These are phyloP conservation scores for Tetramorium bicarinatum DNA, from an alignment of 2,888 invertebrate species.

Conservation along the genomic window DNA sequence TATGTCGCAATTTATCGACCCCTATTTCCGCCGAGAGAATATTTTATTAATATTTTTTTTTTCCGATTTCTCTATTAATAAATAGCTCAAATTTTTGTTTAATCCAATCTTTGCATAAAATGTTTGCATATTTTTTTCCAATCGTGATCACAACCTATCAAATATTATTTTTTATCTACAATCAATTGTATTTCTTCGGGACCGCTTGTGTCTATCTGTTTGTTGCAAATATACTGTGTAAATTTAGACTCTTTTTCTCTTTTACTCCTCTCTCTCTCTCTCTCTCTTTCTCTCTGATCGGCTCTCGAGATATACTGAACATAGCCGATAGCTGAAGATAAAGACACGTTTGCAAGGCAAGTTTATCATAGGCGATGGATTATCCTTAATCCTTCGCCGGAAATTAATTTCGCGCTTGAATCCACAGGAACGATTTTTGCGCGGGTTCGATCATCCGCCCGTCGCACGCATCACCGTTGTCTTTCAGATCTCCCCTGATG, in stretches of 20 bases:
- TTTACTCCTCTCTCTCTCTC: background rate
- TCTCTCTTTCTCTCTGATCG: background rate
- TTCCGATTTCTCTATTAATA: background rate
- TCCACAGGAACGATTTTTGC: slow-evolving; percentile 61
- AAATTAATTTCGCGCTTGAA: slow-evolving; percentile 72
- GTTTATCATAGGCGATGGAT: slow-evolving; percentile 65
- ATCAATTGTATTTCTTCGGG: background rate
- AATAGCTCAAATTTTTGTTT: slow-evolving; percentile 14
- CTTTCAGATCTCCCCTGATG: slow-evolving; percentile 43
- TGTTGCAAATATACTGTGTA: slow-evolving; percentile 16
- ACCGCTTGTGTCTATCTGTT: background rate
- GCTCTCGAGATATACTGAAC: slow-evolving; percentile 10
- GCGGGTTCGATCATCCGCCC: slow-evolving; percentile 51
- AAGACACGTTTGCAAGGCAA: slow-evolving; percentile 46
- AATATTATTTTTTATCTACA: background rate
- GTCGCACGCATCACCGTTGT: slow-evolving; percentile 39
- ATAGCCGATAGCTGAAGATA: slow-evolving; percentile 22
- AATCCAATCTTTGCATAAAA: background rate
- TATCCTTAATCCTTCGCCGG: slow-evolving; percentile 61
- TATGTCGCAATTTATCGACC: background rate
- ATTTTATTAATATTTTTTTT: background rate
- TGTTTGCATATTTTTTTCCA: background rate
- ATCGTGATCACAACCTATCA: background rate
- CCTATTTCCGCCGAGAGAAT: background rate
- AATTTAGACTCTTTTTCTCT: background rate